Percentiles rank a stretch among this genome's conserved stretches.
Evolutionary conservation across 2,888 invertebrate genomes (phyloP).

Genomic region (Panorpa germanica): DNA sequence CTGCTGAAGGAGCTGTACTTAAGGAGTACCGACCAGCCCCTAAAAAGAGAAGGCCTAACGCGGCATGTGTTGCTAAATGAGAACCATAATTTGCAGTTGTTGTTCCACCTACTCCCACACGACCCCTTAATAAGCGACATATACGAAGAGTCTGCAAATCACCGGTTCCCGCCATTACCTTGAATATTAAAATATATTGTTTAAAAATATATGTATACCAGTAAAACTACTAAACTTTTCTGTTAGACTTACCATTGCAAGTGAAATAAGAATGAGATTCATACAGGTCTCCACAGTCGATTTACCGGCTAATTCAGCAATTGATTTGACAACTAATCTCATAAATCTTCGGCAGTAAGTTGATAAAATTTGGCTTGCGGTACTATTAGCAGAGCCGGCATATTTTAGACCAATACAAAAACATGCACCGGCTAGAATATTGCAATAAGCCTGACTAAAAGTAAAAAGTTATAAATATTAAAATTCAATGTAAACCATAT

Average conservation of each 20-base stretch:
- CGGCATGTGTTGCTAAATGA: conserved; percentile 91
- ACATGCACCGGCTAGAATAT: conserved; percentile 86
- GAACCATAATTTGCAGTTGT: conserved; percentile 71
- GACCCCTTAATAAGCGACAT: conserved; percentile 66
- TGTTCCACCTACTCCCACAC: conserved; percentile 53
- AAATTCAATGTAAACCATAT: background rate
- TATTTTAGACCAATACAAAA: conserved; percentile 84
- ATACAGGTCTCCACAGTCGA: conserved; percentile 79
- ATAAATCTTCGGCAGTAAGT: conserved; percentile 53
- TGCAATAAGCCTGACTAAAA: conserved; percentile 85
- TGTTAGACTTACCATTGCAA: conserved; percentile 47
- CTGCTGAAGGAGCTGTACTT: conserved; percentile 60
- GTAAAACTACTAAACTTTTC: conserved; percentile 3
- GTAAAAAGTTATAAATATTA: conserved; percentile 7
- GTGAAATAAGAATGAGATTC: conserved; percentile 61
- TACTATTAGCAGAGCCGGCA: conserved; percentile 75
- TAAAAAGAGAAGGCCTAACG: conserved; percentile 80
- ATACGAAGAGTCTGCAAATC: conserved; percentile 64
- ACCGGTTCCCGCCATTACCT: conserved; percentile 92
- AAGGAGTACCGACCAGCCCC: conserved; percentile 83
- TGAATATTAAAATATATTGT: conserved; percentile 15
- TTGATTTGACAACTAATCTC: conserved; percentile 43
- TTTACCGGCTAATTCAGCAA: conserved; percentile 76
- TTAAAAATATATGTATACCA: background rate
- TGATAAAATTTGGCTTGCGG: conserved; percentile 62